Evolutionary conservation across 2,797 vertebrate genomes (phyloP).

Genomic region (Limosa lapponica): DNA sequence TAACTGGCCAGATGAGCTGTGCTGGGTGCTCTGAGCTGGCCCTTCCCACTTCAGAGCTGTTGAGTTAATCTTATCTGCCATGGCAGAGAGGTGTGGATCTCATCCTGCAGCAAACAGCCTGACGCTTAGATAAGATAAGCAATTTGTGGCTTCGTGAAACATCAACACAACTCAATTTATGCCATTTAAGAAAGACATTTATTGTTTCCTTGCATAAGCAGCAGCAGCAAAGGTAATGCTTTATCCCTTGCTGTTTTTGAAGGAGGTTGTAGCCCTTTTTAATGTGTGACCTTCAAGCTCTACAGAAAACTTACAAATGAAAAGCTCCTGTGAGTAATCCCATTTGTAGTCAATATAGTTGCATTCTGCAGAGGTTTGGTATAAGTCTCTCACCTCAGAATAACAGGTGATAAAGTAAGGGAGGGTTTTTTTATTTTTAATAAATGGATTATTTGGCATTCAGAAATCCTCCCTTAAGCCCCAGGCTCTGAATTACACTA

Average conservation of each 20-base stretch:
- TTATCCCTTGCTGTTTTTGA: slow-evolving; percentile 61
- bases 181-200: slow-evolving; percentile 64
- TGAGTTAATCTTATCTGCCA: not conserved
- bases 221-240: slow-evolving; percentile 49
- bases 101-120: slow-evolving; percentile 61
- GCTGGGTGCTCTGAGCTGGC: not conserved
- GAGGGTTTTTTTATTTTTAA: slow-evolving; percentile 11
- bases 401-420: slow-evolving; percentile 62
- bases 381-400: slow-evolving; percentile 57
- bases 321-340: slow-evolving; percentile 64
- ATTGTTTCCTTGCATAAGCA: slow-evolving; percentile 74
- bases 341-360: slow-evolving; percentile 41
- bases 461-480: slow-evolving; percentile 53
- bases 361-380: slow-evolving; percentile 12
- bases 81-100: not conserved
- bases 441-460: slow-evolving; percentile 45
- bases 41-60: not conserved
- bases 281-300: slow-evolving; percentile 76
- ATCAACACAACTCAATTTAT: slow-evolving; percentile 75
- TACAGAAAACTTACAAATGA: slow-evolving; percentile 69
- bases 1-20: not conserved
- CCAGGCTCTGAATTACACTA: not conserved
- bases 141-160: slow-evolving; percentile 73
- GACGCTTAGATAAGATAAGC: slow-evolving; percentile 69
- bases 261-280: slow-evolving; percentile 57